Conservation (phyloP, 2,797 vertebrate genomes). For the Remorina albescens region DNA sequence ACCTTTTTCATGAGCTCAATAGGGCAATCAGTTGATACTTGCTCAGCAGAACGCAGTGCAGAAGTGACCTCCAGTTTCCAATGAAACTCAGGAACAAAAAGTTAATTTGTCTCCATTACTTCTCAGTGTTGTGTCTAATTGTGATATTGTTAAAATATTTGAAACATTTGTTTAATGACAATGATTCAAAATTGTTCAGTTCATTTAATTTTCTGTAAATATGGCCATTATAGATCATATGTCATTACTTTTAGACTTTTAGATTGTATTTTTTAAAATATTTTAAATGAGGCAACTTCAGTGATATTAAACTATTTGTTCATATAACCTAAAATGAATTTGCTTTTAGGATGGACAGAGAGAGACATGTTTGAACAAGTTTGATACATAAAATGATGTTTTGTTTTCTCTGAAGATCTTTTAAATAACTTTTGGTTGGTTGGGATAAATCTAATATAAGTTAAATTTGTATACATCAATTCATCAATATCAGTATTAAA, state of each 20-base stretch:
- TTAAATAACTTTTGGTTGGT: neutral
- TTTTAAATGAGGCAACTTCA: neutral
- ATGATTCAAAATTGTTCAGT: neutral
- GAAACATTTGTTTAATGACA: slow-evolving; percentile 28
- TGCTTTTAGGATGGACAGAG: neutral
- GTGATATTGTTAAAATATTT: slow-evolving; percentile 38
- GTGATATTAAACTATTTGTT: neutral
- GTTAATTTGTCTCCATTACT: slow-evolving; percentile 71
- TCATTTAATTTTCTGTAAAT: neutral
- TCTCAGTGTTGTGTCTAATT: slow-evolving; percentile 32
- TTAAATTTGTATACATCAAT: neutral
- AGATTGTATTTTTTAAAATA: neutral
- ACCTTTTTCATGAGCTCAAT: slow-evolving; percentile 77
- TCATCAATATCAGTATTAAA: neutral
- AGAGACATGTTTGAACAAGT: neutral
- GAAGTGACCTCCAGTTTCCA: slow-evolving; percentile 64
- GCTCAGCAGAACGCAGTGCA: slow-evolving; percentile 66
- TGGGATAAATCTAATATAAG: neutral
- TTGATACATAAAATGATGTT: neutral
- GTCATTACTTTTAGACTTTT: neutral
- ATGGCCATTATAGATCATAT: no score
- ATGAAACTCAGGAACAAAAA: slow-evolving; percentile 65
- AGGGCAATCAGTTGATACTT: slow-evolving; percentile 75
- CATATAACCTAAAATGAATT: neutral
- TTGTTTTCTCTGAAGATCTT: neutral